phyloP scores from a whole-genome alignment of 2,797 vertebrate species.

The Myoxocephalus aenaeus region DNA sequence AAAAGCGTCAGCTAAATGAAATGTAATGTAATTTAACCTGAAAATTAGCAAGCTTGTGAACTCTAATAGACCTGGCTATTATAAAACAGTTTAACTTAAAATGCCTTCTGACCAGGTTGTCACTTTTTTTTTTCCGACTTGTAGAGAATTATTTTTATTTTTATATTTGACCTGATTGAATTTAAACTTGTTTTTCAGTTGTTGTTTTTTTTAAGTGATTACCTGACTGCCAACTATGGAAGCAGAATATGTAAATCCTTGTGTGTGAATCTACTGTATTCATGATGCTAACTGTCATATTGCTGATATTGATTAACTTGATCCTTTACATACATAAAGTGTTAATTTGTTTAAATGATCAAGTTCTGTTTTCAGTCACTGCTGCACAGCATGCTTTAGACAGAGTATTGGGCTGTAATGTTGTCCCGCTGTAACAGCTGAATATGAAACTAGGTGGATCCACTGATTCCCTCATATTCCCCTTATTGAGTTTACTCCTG shows the following conservation, averaged over 20 bases:
- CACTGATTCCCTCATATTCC: slow-evolving; percentile 63
- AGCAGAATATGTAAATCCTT: background rate
- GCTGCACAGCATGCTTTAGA: slow-evolving; percentile 18
- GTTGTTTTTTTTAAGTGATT: too few relatives aligned
- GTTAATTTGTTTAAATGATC: background rate
- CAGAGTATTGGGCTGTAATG: slow-evolving; percentile 16
- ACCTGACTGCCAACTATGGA: background rate
- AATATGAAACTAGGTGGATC: slow-evolving; percentile 68
- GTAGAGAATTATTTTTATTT: too few relatives aligned
- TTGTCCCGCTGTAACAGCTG: slow-evolving; percentile 42
- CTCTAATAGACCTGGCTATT: too few relatives aligned
- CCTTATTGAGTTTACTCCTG: slow-evolving; percentile 66
- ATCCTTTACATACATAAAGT: background rate
- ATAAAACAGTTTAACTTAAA: too few relatives aligned
- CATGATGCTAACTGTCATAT: background rate
- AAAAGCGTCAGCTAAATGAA: too few relatives aligned
- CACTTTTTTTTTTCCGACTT: too few relatives aligned
- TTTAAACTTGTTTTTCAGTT: background rate
- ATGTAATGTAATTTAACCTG: too few relatives aligned
- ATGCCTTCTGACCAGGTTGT: too few relatives aligned
- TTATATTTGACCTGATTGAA: background rate
- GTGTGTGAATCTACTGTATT: background rate
- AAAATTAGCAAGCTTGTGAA: too few relatives aligned
- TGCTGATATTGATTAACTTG: slow-evolving; percentile 1
- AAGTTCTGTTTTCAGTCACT: slow-evolving; percentile 9